Base-by-base conservation (phyloP, 1,140 invertebrate genomes). In the Riptortus pedestris region DNA sequence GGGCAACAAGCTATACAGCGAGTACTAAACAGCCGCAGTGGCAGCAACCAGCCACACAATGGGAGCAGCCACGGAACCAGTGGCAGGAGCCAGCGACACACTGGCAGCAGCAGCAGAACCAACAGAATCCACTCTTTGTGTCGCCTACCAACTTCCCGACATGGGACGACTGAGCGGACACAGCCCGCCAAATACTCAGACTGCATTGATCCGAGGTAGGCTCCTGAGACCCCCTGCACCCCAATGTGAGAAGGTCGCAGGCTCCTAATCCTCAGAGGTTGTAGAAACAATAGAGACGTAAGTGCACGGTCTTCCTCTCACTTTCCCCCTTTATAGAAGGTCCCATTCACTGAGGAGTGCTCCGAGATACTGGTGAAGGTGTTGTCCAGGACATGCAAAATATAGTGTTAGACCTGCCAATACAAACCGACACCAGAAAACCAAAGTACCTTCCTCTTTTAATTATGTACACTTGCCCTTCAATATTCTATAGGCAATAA, bases 131-230 rank as follows among this genome's bases (percentile, higher is more conserved):
- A 2, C 71, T 80, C 2, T 79, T 80, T 68, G 69, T 79, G 26
- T 63, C 71, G 2, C 72, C 76, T 52, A 72, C 75, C 1, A 74
- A 64, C 60, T 79, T 79, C 65, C 79, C 79, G 0, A 70, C 76
- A 22, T 80, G 79, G 79, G 79, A 80, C 66, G 79, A 80, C 72
- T 80, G 69, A 69, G 24, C 22, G 24, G 51, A 20, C 24, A 14
- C 18, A 55, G 24, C 14, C 31, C 31, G 51, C 24, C 18, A 24
- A 55, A 27, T n/a, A 16, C 20, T 24, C 51, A 55, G 51, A 55
- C 51, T 55, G 51, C 51, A 55, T 9, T 47, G n/a, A n/a, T 9
- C 45, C 12, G n/a, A 47, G 18, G n/a, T 20, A 20, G 45, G 7
- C 45, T 20, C 45, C 45, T 47, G 18, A n/a, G n/a, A n/a, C n/a